Evolutionary conservation across 1,140 invertebrate species (phyloP), one percentile per base, ranked within the genome.

Genomic region (Fopius arisanus): DNA sequence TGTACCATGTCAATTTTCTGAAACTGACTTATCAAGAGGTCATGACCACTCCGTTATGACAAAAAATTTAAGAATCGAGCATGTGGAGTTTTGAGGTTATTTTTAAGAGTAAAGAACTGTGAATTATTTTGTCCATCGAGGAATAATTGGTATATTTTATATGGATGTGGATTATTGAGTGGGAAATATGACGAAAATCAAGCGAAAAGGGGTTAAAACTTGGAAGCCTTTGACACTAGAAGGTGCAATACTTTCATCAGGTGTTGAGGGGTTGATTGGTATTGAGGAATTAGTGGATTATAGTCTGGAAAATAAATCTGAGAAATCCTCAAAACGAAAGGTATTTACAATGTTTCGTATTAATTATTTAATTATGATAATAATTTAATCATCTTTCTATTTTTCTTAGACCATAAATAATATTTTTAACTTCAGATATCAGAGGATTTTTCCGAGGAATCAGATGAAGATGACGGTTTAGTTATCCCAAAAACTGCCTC

Each of bases 271-370:
- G 23, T 89, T 92, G 75, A 86, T 91, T 51, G 91, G 90, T 19
- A 88, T 92, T 41, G 91, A 92, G 80, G 91, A 92, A 82, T 90
- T 91, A 76, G 88, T 87, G 0, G 87, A 90, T 79, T 92, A 92
- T 78, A 86, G 87, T 37, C 81, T 90, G 12, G 84, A 88, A 75
- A 86, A 84, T 19, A 31, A 54, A 51, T 4, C 7, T 2, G 28
- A 33, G 23, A 40, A 67, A 16, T 23, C 41, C 0, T 69, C 23
- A 16, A 69, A 69, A 54, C 21, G 67, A 23, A 69, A 69, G 43
- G 67, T 51, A 69, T 12, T 28, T 65, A 65, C n/a, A 21, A 6
- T 2, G 2, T 28, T 12, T 4, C 23, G 12, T 37, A 37, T 37
- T 37, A 37, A 9, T 67, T 66, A n/a, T 23, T 23, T 41, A 0